Evolutionary conservation across 2,797 vertebrate species (phyloP).

Genomic region (Pangasius mekongensis): DNA sequence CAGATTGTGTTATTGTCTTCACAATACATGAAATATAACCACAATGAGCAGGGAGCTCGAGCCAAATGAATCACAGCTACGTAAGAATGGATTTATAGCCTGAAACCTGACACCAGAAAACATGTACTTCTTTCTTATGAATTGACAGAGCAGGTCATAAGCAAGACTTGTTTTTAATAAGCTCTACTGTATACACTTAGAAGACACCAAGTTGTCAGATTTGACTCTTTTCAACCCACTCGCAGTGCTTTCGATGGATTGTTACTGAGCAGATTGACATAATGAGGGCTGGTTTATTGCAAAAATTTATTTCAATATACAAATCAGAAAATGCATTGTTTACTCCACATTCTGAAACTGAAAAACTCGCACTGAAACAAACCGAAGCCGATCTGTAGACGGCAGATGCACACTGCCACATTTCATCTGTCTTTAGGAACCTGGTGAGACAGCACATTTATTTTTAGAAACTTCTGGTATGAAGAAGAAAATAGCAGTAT

Average conservation of each 20-base stretch:
- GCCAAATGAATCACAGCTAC: not conserved
- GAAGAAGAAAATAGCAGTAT: not conserved
- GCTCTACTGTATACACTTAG: not conserved
- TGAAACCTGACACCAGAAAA: not conserved
- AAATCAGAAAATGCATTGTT: not conserved
- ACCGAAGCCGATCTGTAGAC: not conserved
- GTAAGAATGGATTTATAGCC: not conserved
- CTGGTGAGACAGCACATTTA: not conserved
- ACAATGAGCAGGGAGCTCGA: too few species aligned
- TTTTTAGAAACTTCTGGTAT: not conserved
- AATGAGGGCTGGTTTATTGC: not conserved
- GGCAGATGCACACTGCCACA: not conserved
- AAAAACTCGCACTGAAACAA: not conserved
- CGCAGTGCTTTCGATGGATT: not conserved
- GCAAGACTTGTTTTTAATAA: not conserved
- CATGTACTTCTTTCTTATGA: not conserved
- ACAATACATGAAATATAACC: not conserved
- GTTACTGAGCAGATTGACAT: not conserved
- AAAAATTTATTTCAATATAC: not conserved
- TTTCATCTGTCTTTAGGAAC: not conserved
- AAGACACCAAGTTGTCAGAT: not conserved
- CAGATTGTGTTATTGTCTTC: constrained; percentile 3
- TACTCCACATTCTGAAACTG: not conserved
- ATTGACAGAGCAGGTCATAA: not conserved
- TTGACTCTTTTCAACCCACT: not conserved